Evolutionary conservation across 2,113 vertebrate species (phyloP), one percentile per base, ranked within the genome.

Genomic region (Perccottus glenii): DNA sequence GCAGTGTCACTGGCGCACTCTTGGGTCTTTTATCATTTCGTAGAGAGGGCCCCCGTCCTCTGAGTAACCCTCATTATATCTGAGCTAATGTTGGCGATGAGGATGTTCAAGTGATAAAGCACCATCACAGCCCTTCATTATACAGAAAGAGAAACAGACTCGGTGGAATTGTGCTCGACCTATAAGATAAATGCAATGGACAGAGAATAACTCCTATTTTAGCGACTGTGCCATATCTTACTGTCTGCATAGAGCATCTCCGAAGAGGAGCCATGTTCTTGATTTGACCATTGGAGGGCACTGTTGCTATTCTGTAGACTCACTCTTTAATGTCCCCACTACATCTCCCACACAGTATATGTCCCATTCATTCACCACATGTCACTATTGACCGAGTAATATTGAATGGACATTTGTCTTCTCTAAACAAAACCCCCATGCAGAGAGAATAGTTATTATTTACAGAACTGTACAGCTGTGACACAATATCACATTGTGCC

Each of bases 51-150:
- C 77, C 87, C 81, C 80, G 88, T 91, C 90, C 90, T 91, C 88
- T 87, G 87, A 83, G 87, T 90, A 88, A 90, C 88, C 90, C 90
- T 91, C 87, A 82, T 91, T 91, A 91, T 90, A 86, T 86, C 79
- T 78, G 84, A 88, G 90, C 90, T 91, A 91, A 91, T 91, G 90
- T 88, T 87, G 88, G 87, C 67, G 76, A 91, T 86, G 88, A 91
- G 85, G 75, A 87, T 85, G 84, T 84, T 73, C 83, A 58, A 64
- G 88, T 90, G 90, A 91, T 91, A 68, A 91, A 91, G 86, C 78
- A 87, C 87, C 90, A 83, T 88, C 85, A 82, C 80, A 49, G 57
- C 74, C 81, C 78, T 91, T 87, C 88, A 89, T 89, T 91, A 89
- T 78, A 86, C 82, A 83, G 80, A 78, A 78, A 89, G 85, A 89